Base-by-base conservation (phyloP, 2,113 vertebrate genomes). In the Asarcornis scutulata region DNA sequence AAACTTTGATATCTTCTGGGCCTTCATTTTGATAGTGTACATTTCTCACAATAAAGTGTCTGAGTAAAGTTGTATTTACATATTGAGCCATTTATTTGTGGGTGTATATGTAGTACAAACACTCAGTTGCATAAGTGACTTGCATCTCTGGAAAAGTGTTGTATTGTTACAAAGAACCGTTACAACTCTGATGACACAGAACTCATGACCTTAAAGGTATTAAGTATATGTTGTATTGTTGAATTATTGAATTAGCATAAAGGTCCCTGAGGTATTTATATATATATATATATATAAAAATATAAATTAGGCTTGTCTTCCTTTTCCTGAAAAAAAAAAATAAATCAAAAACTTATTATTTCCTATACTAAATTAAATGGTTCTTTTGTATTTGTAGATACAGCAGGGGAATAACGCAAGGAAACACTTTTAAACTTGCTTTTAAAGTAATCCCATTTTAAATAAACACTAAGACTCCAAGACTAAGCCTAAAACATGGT, bases 81-180 rank as follows among this genome's bases (percentile, higher is more conserved):
- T 15, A 31, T 31, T 48, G 31, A 87, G 26, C 44, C 12, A 10
- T 63, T 62, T 93, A 48, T 78, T 75, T 1, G 0, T 87, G 18
- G 27, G 6, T 92, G 32, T 83, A 92, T 86, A 86, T 95, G 93
- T 83, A 88, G 80, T 78, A 58, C 34, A 83, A 89, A 85, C 56
- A 86, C 42, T 32, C n/a, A 71, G 66, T 93, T 83, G 36, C 7
- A 3, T 73, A 76, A 77, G 38, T 76, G 32, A 58, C 26, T 91
- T 75, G 22, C 13, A 74, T 88, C 59, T 89, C 83, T 93, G 80
- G 48, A 74, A 64, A 80, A 74, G 38, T 38, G 31, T 10, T 91
- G 14, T 14, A 71, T 26, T 86, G 8, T 82, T 92, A 73, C 34
- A 69, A 79, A 73, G 25, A 85, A 73, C 0, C 1, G 20, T 76